Evolutionary conservation across 2,797 vertebrate genomes (phyloP), one percentile per base, ranked within the genome.

Genomic region (Mastacembelus armatus): DNA sequence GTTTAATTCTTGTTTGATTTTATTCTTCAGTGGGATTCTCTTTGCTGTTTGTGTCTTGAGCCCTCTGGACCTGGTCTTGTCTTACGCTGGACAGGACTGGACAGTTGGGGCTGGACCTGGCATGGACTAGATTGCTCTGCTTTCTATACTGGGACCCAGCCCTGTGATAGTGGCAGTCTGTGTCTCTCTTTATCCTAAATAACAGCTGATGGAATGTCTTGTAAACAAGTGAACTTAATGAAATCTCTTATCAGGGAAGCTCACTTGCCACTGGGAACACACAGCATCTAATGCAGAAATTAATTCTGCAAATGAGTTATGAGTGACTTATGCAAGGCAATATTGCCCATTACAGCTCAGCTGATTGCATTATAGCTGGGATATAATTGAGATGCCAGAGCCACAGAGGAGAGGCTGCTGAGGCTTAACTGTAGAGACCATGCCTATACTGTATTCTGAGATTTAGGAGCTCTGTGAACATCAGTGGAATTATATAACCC

Each of bases 271-370:
- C 66, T 48, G 64, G 81, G 85, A 84, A 88, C 55, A 66, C 48
- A 63, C 43, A 32, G 54, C 38, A 18, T 82, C 81, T 85, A 79
- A 81, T 81, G 63, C 73, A 63, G 72, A 86, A 81, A 88, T 86
- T 88, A 83, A 86, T 88, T 88, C 73, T 49, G 75, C 75, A 88
- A 86, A 88, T 85, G 81, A 86, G 75, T 84, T 86, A 83, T 77
- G 74, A 88, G 70, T 73, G 67, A 82, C 72, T 77, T 79, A 81
- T 84, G 75, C 72, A 65, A 65, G 77, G 75, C 65, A 74, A 73
- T 79, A 79, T 73, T 62, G 55, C 55, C 65, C 71, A 83, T 86
- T 83, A 80, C 68, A 50, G 61, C 66, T 36, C 16, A 43, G 79
- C 52, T 86, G 86, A 84, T 88, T 88, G 73, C 75, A 78, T 85